Conservation (phyloP, 2,888 invertebrate genomes). For the Catonia carolina region DNA sequence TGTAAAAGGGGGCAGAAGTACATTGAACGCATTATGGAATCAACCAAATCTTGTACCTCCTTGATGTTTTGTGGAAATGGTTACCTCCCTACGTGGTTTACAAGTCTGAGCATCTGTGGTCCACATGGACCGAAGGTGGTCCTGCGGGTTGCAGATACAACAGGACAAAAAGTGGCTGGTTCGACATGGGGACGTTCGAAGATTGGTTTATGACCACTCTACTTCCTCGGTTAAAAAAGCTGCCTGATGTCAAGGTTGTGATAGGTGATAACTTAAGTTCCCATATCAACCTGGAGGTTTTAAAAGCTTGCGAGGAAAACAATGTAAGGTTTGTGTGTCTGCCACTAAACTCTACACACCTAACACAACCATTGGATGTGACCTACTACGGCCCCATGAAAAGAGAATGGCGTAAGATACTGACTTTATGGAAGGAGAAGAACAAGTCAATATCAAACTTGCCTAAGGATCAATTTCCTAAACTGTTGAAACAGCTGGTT, state of each 20-base stretch:
- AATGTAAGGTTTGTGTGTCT: conserved; percentile 35
- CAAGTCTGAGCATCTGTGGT: conserved; percentile 41
- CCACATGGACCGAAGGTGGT: conserved; percentile 41
- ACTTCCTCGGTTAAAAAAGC: conserved; percentile 5
- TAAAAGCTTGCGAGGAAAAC: conserved; percentile 34
- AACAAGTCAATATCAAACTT: conserved; percentile 16
- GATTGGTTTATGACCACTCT: conserved; percentile 34
- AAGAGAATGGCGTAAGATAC: conserved; percentile 28
- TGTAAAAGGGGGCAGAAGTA: conserved; percentile 35
- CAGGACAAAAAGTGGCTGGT: conserved; percentile 40
- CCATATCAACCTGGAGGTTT: conserved; percentile 32
- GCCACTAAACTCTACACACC: conserved; percentile 32
- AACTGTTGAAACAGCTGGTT: conserved; percentile 21
- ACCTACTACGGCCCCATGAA: conserved; percentile 32
- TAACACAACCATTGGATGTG: conserved; percentile 32
- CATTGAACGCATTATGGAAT: conserved; percentile 1
- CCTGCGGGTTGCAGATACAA: conserved; percentile 40
- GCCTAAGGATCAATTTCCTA: conserved; percentile 20
- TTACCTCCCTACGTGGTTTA: conserved; percentile 36
- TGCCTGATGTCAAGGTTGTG: conserved; percentile 21
- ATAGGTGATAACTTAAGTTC: conserved; percentile 37
- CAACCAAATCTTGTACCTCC: conserved; percentile 12
- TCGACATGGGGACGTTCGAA: conserved; percentile 38
- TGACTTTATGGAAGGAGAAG: conserved; percentile 23
- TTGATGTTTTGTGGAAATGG: conserved; percentile 9